Evolutionary conservation across 1,140 invertebrate genomes (phyloP), one percentile per base, ranked within the genome.

Genomic region (Bombus polaris): DNA sequence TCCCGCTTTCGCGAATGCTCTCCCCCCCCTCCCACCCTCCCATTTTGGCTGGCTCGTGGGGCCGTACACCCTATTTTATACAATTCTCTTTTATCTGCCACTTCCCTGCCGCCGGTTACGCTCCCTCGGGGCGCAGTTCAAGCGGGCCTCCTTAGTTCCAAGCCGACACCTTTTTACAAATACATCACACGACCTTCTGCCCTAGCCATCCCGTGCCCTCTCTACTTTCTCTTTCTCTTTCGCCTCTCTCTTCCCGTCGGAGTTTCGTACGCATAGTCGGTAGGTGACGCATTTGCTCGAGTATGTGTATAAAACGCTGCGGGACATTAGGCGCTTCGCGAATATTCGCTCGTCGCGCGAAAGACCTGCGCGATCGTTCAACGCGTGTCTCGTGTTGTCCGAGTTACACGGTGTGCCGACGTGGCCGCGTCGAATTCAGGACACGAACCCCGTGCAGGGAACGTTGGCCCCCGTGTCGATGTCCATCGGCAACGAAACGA

Each of bases 131-230:
- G 94, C 92, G 92, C 88, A 74, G 89, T 85, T 91, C 92, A 87
- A 92, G 89, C 91, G 90, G 88, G 90, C 91, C 92, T 94, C 87
- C 93, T 94, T 94, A 94, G 94, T 95, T 95, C 94, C 95, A 94
- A 93, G 91, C 95, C 94, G 93, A 95, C 95, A 95, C 95, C 95
- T 95, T 94, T 95, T 95, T 95, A 95, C 94, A 95, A 95, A 95
- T 94, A 95, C 95, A 95, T 94, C 94, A 94, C 94, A 94, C 94
- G 93, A 93, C 93, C 91, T 93, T 93, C 91, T 94, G 92, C 90
- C 87, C 87, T 90, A 85, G 62, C 71, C 80, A 70, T 87, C 70
- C 86, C 76, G 47, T 37, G 25, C 59, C 12, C 35, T 59, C 72
- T 74, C 68, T 42, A 37, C 62, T 85, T 65, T 81, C 65, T 32